These are phyloP conservation scores for Schizopygopsis malacanthus DNA, from an alignment of 2,797 vertebrate species.

Conservation along the genomic window DNA sequence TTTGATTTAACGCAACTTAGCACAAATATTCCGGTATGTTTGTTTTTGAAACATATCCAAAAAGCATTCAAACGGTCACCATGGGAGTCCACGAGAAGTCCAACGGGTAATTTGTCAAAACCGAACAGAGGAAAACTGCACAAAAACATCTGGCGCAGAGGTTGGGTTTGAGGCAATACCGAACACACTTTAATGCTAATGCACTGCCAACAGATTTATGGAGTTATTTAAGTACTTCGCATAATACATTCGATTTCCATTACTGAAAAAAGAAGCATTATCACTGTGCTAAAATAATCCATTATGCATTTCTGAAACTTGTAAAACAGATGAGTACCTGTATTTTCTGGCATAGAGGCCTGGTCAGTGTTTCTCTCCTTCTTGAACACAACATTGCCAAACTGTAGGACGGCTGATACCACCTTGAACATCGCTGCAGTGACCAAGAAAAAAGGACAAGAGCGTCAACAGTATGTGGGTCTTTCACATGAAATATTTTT, in stretches of 20 bases:
- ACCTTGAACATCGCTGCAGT: conserved; percentile 94
- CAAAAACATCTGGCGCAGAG: conserved; percentile 19
- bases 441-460: conserved; percentile 25
- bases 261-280: background rate
- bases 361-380: conserved; percentile 98
- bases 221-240: background rate
- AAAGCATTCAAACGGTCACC: conserved; percentile 57
- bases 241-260: conserved; percentile 26
- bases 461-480: background rate
- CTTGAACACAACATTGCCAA: conserved; percentile 97
- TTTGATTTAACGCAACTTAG: conserved; percentile 44
- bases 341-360: conserved; percentile 98
- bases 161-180: background rate
- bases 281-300: background rate
- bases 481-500: background rate
- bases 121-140: background rate
- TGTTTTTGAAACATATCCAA: conserved; percentile 44
- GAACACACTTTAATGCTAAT: conserved; percentile 19
- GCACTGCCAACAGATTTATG: conserved; percentile 1
- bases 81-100: conserved; percentile 58
- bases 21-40: conserved; percentile 26
- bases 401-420: conserved; percentile 95
- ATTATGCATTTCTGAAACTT: background rate
- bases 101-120: conserved; percentile 41
- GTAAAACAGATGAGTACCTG: conserved; percentile 75